A percentile compares a stretch with the other conserved stretches of the same genome.
Conservation (phyloP, 2,113 vertebrate species). For the Lampris incognitus region DNA sequence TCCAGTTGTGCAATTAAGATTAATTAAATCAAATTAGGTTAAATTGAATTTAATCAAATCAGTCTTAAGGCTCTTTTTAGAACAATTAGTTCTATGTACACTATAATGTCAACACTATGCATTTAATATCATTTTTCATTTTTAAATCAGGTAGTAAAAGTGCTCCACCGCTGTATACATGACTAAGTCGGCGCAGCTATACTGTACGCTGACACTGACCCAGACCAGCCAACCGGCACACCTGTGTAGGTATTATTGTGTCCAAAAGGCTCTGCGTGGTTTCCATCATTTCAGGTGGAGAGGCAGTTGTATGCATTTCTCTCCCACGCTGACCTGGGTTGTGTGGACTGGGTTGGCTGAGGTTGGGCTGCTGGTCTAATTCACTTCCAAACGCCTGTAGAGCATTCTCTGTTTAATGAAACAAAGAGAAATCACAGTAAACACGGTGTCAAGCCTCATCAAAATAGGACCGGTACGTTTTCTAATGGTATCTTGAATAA, state of each 20-base stretch:
- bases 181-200: background rate
- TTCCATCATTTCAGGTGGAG: constrained; percentile 62
- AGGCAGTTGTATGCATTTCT: constrained; percentile 55
- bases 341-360: constrained; percentile 71
- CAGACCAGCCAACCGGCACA: constrained; percentile 20
- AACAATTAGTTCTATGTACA: background rate
- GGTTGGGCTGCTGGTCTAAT: constrained; percentile 79
- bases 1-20: too few relatives aligned
- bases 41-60: too few relatives aligned
- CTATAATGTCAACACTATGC: background rate
- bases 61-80: background rate
- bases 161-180: background rate
- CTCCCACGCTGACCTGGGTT: constrained; percentile 70
- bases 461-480: constrained; percentile 1
- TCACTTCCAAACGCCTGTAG: constrained; percentile 88
- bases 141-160: background rate
- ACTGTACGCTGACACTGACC: background rate
- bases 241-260: constrained; percentile 88
- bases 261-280: constrained; percentile 80
- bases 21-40: too few relatives aligned
- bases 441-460: constrained; percentile 2
- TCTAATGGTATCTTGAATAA: constrained; percentile 25
- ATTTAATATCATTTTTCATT: background rate
- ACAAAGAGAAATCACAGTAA: constrained; percentile 32
- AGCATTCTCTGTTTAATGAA: constrained; percentile 84